Evolutionary conservation across 2,113 vertebrate genomes (phyloP).

Genomic region (Balaeniceps rex): DNA sequence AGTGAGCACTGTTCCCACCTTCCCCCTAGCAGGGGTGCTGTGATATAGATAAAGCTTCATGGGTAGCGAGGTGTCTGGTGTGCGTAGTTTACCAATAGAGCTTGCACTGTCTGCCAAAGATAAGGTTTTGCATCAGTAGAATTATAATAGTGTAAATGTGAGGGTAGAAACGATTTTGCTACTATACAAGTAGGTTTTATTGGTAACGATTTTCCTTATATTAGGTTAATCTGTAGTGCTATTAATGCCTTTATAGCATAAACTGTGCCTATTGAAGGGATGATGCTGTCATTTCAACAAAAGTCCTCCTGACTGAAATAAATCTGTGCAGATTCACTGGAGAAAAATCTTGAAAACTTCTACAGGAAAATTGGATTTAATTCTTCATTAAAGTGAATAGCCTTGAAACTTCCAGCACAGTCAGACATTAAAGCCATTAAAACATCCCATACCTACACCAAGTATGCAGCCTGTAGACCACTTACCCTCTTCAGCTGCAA

Average conservation of each 20-base stretch:
- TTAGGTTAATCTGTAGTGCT: background rate
- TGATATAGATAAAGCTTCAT: background rate
- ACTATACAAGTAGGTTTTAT: background rate
- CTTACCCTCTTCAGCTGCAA: background rate
- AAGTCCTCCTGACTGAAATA: background rate
- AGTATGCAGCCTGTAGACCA: background rate
- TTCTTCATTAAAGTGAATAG: background rate
- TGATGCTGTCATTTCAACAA: background rate
- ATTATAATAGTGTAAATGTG: background rate
- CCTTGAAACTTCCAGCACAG: background rate
- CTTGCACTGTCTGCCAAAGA: background rate
- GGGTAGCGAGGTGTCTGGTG: background rate
- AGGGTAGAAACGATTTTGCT: background rate
- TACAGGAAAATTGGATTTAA: background rate
- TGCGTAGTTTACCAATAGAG: background rate
- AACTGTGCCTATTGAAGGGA: background rate
- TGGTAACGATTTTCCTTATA: background rate
- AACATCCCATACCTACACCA: background rate
- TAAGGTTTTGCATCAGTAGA: background rate
- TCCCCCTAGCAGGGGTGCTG: background rate
- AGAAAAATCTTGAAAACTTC: background rate
- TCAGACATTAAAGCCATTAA: background rate
- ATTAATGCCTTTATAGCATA: background rate
- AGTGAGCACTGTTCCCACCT: background rate
- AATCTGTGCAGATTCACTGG: background rate